Evolutionary conservation across 1,140 invertebrate genomes (phyloP), one percentile per base, ranked within the genome.

Genomic region (Rhynchophorus ferrugineus): DNA sequence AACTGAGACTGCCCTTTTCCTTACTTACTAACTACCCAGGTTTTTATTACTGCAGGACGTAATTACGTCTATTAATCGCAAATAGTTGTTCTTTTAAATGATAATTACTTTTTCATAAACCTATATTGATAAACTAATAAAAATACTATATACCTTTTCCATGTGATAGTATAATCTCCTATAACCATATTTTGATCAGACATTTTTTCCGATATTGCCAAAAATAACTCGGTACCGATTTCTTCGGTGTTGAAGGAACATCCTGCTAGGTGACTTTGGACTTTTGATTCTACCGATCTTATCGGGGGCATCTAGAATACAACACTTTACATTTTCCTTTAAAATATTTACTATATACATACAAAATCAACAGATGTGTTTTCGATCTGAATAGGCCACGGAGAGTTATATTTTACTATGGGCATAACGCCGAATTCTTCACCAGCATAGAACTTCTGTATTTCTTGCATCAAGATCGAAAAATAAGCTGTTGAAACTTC

Each of bases 161-260:
- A 91, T 61, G 77, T 78, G 16, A 91, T 75, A 2, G 78, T 81
- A 67, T 87, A 89, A 22, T 82, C 73, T 46, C 85, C 87, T 11
- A 85, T 36, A 19, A 45, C 53, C 3, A 62, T 29, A 22, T 57
- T 57, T 38, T 56, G 55, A 64, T 63, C 59, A 8, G 58, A 49
- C 33, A 35, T 44, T 48, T 58, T 57, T 20, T 61, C 72, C n/a
- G 73, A 70, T 46, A 71, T 56, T 19, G 77, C 68, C 42, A 72
- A 73, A 56, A 71, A 73, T 17, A 72, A 62, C 62, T 79, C 77
- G 0, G 75, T 71, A n/a, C 69, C 76, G 18, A 71, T 52, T 68
- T 78, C 76, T 17, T 69, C 70, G 29, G 73, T 64, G 2, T 61
- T 60, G 2, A 78, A 60, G 34, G 62, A 61, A 35, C 56, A 56